phyloP scores from a whole-genome alignment of 92 coral and sea anemone genomes.

The Epizoanthus scotinus region DNA sequence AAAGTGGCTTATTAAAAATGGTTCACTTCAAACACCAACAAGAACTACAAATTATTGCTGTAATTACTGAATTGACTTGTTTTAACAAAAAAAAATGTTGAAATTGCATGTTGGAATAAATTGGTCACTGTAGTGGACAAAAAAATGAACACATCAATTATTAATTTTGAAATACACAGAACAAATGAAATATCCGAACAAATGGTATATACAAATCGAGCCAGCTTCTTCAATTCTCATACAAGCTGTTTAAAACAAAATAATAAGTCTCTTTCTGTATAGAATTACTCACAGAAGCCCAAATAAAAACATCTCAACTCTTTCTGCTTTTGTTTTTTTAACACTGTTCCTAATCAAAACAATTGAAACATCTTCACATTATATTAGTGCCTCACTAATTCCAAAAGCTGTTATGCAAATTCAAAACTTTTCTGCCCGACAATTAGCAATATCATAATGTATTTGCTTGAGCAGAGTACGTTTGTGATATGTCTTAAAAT shows the following conservation, averaged over 20 bases:
- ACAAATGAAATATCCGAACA: too few relatives aligned
- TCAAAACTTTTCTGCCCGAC: background rate
- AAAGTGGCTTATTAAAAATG: too few relatives aligned
- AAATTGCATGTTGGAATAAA: too few relatives aligned
- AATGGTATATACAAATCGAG: too few relatives aligned
- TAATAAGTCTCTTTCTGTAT: background rate
- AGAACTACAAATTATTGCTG: too few relatives aligned
- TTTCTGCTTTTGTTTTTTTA: background rate
- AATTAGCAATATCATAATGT: background rate
- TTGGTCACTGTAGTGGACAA: too few relatives aligned
- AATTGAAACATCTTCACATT: background rate
- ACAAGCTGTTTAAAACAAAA: background rate
- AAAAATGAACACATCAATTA: too few relatives aligned
- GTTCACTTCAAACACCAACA: too few relatives aligned
- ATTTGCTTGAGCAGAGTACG: background rate
- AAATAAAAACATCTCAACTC: background rate
- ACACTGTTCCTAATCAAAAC: background rate
- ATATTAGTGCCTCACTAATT: background rate
- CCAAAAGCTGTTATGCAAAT: constrained; percentile 11
- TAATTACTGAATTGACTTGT: too few relatives aligned
- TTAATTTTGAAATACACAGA: too few relatives aligned
- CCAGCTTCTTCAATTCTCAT: background rate
- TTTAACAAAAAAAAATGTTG: too few relatives aligned
- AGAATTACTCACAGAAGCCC: background rate
- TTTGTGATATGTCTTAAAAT: background rate